Percentiles rank a stretch among this genome's conserved stretches.
Evolutionary conservation across 37 sponge, comb jelly and placozoan species (phyloP).

Genomic region (Hormiphora californensis): DNA sequence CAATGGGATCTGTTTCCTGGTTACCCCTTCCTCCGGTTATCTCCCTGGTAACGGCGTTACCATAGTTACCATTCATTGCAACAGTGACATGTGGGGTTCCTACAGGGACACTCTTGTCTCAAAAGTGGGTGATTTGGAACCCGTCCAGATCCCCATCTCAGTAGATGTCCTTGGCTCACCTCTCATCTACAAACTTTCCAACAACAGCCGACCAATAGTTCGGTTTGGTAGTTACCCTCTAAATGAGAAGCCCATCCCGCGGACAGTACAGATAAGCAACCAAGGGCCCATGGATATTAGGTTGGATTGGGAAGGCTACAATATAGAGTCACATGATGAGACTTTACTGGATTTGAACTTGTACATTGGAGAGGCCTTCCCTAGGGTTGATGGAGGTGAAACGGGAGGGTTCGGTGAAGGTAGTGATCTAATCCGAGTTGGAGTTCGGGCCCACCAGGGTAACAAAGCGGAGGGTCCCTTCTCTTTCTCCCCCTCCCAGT

Average conservation of each 20-base stretch:
- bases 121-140: conserved; percentile 19
- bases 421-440: not conserved
- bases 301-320: conserved; percentile 26
- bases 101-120: conserved; percentile 33
- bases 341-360: conserved; percentile 41
- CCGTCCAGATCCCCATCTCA: conserved; percentile 22
- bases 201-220: conserved; percentile 37
- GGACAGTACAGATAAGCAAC: conserved; percentile 34
- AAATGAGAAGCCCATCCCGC: not conserved
- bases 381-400: not conserved
- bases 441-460: not conserved
- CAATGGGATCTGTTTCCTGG: conserved; percentile 37
- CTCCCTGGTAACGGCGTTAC: conserved; percentile 43
- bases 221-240: conserved; percentile 30
- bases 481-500: conserved; percentile 3
- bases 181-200: conserved; percentile 42
- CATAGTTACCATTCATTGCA: conserved; percentile 28
- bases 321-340: conserved; percentile 16
- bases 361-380: conserved; percentile 25
- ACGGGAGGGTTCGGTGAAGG: not conserved
- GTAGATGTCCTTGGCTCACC: conserved; percentile 18
- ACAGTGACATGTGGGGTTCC: conserved; percentile 44
- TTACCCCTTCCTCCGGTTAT: not conserved
- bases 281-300: conserved; percentile 32
- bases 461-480: not conserved